These are phyloP conservation scores for Ispidina lecontei DNA, from an alignment of 2,797 vertebrate species.

Conservation along the genomic window DNA sequence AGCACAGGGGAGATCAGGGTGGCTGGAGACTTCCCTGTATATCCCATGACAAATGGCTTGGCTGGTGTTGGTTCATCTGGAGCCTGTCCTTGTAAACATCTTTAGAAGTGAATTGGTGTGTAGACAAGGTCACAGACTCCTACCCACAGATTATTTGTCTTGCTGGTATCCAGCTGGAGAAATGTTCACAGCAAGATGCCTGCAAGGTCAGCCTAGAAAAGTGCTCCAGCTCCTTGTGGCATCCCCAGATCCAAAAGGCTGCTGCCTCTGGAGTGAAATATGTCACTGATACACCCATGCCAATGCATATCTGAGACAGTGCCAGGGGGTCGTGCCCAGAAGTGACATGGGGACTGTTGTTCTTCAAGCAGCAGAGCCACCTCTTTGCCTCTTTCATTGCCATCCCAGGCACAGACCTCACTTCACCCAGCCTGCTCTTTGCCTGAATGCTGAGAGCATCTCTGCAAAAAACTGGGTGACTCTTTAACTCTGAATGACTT, in stretches of 20 bases:
- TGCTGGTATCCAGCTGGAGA: background rate
- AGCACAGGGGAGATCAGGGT: background rate
- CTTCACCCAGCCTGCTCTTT: background rate
- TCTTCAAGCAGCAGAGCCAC: background rate
- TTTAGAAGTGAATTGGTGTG: background rate
- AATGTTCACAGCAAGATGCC: background rate
- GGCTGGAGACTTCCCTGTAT: background rate
- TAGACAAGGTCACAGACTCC: background rate
- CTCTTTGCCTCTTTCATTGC: background rate
- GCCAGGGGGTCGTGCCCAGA: fast-evolving
- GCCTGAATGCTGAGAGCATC: background rate
- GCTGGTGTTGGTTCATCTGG: background rate
- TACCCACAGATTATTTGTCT: background rate
- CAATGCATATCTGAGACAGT: background rate
- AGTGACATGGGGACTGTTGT: background rate
- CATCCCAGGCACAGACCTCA: background rate
- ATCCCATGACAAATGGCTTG: background rate
- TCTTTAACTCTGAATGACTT: background rate
- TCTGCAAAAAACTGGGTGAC: background rate
- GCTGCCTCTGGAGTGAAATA: background rate
- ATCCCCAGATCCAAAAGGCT: background rate
- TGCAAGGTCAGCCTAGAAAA: background rate
- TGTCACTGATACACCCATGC: background rate
- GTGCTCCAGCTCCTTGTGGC: background rate
- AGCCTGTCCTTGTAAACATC: background rate